Evolutionary conservation across 1,140 invertebrate genomes (phyloP).

Genomic region (Calosoma granatense): DNA sequence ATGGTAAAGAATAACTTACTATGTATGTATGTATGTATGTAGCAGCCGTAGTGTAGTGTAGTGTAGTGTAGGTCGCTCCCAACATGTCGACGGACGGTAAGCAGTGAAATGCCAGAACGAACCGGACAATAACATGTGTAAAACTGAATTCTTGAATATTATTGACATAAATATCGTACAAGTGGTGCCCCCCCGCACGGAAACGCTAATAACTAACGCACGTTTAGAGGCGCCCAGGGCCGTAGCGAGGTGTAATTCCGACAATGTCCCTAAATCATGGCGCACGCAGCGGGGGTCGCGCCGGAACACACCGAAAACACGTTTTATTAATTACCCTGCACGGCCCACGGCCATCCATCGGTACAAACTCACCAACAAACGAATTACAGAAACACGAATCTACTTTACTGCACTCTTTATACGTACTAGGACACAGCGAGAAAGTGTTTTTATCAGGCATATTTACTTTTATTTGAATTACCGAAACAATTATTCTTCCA

Average conservation of each 20-base stretch:
- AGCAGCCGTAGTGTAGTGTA: too few species aligned
- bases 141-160: conserved; percentile 5
- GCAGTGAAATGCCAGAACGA: too few species aligned
- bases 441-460: neutral
- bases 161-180: conserved; percentile 9
- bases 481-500: too few species aligned
- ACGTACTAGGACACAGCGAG: neutral
- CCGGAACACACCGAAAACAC: conserved; percentile 4
- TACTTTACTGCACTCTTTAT: neutral
- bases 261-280: neutral
- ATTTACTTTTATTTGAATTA: too few species aligned
- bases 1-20: too few species aligned
- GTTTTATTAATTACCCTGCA: conserved; percentile 2
- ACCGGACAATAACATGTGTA: neutral
- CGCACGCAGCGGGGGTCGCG: neutral
- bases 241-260: conserved; percentile 6
- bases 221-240: conserved; percentile 4
- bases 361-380: too few species aligned
- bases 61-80: too few species aligned
- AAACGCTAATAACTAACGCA: conserved; percentile 6
- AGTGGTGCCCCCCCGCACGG: conserved; percentile 4
- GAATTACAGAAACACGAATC: neutral
- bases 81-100: too few species aligned
- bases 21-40: too few species aligned
- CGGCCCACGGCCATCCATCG: neutral